Evolutionary conservation across 2,113 vertebrate genomes (phyloP).

Genomic region (Rhynchopsitta pachyrhyncha): DNA sequence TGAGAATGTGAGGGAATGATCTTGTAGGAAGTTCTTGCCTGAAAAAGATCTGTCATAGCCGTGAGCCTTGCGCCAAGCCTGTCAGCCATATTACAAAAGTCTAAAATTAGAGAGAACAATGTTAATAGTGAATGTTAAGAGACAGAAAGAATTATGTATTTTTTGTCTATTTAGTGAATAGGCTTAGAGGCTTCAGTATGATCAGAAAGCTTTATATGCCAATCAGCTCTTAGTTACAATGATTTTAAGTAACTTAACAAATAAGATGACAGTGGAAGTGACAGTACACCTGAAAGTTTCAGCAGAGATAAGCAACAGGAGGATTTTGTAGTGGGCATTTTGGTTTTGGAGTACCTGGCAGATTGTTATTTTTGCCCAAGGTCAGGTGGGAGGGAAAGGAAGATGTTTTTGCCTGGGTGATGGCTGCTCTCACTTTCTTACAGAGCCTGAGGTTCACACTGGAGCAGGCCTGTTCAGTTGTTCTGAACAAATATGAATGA

Average conservation of each 20-base stretch:
- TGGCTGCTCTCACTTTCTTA: not conserved
- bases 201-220: not conserved
- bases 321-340: not conserved
- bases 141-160: not conserved
- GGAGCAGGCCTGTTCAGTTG: not conserved
- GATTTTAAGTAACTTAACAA: not conserved
- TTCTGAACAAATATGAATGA: slow-evolving; percentile 1
- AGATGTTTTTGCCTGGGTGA: not conserved
- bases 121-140: not conserved
- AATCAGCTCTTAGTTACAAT: not conserved
- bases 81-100: not conserved
- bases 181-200: not conserved
- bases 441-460: not conserved
- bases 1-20: not conserved
- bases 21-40: not conserved
- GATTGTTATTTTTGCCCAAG: not conserved
- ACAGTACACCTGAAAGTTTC: not conserved
- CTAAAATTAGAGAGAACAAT: not conserved
- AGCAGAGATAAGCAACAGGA: not conserved
- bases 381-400: not conserved
- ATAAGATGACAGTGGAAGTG: not conserved
- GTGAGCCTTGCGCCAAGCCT: not conserved
- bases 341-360: not conserved
- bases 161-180: not conserved
- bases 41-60: not conserved